Percentiles rank a stretch among this genome's conserved stretches.
Evolutionary conservation across 1,140 invertebrate species (phyloP).

Genomic region (Nasonia longicornis): DNA sequence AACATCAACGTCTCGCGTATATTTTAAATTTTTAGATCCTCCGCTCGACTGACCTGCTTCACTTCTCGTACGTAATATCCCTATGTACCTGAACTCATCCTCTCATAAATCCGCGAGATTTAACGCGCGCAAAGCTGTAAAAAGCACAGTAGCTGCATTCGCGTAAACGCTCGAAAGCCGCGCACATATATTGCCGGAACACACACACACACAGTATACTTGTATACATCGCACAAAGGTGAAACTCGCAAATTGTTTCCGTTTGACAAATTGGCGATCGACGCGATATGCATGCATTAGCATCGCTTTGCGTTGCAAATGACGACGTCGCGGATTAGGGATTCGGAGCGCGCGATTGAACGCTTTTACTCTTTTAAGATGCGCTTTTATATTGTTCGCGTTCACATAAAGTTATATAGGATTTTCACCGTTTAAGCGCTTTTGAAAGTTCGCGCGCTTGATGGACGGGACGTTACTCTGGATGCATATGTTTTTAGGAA

Average conservation of each 20-base stretch:
- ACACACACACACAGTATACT: too few relatives aligned
- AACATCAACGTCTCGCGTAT: too few relatives aligned
- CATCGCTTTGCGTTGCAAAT: not conserved
- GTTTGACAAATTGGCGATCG: constrained; percentile 4
- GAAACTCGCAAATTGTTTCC: constrained; percentile 13
- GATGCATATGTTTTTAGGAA: not conserved
- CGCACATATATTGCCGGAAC: too few relatives aligned
- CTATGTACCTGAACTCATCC: not conserved
- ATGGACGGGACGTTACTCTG: not conserved
- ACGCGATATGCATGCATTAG: not conserved
- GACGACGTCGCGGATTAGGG: not conserved
- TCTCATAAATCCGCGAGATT: not conserved
- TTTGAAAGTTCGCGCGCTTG: constrained; percentile 37
- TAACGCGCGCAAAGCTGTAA: not conserved
- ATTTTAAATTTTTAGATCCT: not conserved
- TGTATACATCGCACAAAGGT: not conserved
- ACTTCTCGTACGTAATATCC: not conserved
- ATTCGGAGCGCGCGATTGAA: not conserved
- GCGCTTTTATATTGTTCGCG: too few relatives aligned
- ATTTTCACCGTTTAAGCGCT: constrained; percentile 36
- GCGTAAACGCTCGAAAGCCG: not conserved
- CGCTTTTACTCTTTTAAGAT: not conserved
- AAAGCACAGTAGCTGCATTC: not conserved
- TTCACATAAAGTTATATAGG: too few relatives aligned
- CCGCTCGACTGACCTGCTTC: constrained; percentile 7